Base-by-base conservation (phyloP, 2,797 vertebrate genomes). In the Xiphorhynchus erythropygius region DNA sequence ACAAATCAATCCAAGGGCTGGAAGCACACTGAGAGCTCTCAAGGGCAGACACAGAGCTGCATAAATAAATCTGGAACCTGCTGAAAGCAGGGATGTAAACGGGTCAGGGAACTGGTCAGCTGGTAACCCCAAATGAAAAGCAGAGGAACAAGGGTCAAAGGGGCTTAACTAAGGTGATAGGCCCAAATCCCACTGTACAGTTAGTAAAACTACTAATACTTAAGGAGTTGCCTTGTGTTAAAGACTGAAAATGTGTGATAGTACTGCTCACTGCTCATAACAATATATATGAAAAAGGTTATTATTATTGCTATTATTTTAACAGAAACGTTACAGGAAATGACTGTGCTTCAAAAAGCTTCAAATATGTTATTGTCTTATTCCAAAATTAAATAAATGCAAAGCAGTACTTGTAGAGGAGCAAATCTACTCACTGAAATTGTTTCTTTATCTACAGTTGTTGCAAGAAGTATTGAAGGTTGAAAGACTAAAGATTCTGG, bases 401-500 rank as follows among this genome's bases (percentile, higher is more conserved):
- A 81, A 89, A 91, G 62, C 53, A 93, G 60, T 23, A 47, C 15
- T 24, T 1, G 3, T 37, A 49, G 67, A 93, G 62, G 53, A 85
- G n/a, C 37, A 74, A 74, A 41, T 42, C 37, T 78, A 64, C 46
- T 79, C 63, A 39, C 65, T 75, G 46, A 76, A 73, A 89, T 56
- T 52, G 13, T 2, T 64, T 63, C 75, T 62, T 30, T 17, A 94
- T 46, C 35, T 86, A 27, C 35, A 44, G 62, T 69, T 85, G 57
- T 73, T 78, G 63, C 57, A 50, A 73, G 47, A 33, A 57, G 52
- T 77, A 80, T 35, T 69, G 87, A 81, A 81, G 57, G 73, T 24
- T 94, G 82, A 91, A 90, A 92, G 84, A 80, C 78, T 89, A 65
- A 79, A 87, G 83, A 87, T 78, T 86, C 89, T 65, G 30, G 4